phyloP scores from a whole-genome alignment of 2,888 invertebrate species.

The Unio pictorum region DNA sequence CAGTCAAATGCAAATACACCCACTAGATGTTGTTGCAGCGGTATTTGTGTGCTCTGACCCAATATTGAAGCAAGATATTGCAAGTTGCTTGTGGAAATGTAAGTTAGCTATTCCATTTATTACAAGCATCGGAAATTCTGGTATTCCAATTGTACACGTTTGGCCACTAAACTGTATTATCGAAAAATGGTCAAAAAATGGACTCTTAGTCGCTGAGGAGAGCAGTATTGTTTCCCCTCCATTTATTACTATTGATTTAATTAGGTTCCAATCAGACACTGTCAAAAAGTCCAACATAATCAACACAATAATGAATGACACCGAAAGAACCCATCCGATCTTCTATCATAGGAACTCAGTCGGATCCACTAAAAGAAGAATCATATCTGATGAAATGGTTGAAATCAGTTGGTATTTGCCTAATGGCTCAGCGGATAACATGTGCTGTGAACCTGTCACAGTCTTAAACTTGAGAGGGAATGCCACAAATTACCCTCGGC shows the following conservation, averaged over 20 bases:
- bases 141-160: too few species aligned
- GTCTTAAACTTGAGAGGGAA: slow-evolving; percentile 13
- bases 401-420: slow-evolving; percentile 14
- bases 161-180: slow-evolving; percentile 6
- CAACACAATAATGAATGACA: slow-evolving; percentile 5
- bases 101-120: too few species aligned
- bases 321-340: slow-evolving; percentile 8
- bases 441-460: slow-evolving; percentile 1
- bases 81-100: too few species aligned
- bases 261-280: slow-evolving; percentile 2
- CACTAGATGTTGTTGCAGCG: too few species aligned
- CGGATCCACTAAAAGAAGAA: slow-evolving; percentile 6
- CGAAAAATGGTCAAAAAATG: too few species aligned
- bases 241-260: slow-evolving; percentile 1
- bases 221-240: not conserved
- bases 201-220: not conserved
- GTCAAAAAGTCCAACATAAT: slow-evolving; percentile 6
- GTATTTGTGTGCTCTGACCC: too few species aligned
- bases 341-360: slow-evolving; percentile 11
- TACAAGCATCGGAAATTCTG: too few species aligned
- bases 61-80: too few species aligned
- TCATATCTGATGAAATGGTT: slow-evolving; percentile 1
- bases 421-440: not conserved
- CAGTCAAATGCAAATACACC: too few species aligned
- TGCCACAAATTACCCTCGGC: not conserved